Percentiles rank a stretch among this genome's conserved stretches.
Conservation (phyloP, 1,140 invertebrate genomes). For the Caenorhabditis elegans region DNA sequence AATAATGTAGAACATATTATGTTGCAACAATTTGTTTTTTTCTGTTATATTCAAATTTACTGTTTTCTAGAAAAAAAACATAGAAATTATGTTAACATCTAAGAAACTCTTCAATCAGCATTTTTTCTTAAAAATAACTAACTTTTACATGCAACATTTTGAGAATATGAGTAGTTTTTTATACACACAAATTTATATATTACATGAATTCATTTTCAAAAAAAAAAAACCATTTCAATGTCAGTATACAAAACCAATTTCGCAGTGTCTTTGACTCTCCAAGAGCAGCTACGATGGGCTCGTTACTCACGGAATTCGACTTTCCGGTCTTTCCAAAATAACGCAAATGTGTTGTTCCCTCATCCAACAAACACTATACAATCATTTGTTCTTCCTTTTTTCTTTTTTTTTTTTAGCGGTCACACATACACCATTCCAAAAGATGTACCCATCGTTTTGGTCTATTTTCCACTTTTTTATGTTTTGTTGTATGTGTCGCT, state of each 20-base stretch:
- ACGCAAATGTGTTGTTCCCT: background rate
- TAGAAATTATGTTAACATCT: no score
- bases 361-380: constrained; percentile 15
- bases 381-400: constrained; percentile 6
- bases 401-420: background rate
- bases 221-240: no score
- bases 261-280: background rate
- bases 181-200: no score
- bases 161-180: no score
- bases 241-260: background rate
- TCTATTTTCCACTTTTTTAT: background rate
- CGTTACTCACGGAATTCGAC: background rate
- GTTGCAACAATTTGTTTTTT: no score
- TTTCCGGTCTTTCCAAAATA: background rate
- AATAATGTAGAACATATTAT: no score
- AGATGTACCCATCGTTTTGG: background rate
- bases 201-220: no score
- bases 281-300: background rate
- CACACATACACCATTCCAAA: background rate
- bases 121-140: no score
- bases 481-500: background rate
- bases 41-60: no score
- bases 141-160: no score
- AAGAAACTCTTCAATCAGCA: no score
- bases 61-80: no score